Evolutionary conservation across 2,113 vertebrate species (phyloP), one percentile per base, ranked within the genome.

Genomic region (Melanerpes formicivorus): DNA sequence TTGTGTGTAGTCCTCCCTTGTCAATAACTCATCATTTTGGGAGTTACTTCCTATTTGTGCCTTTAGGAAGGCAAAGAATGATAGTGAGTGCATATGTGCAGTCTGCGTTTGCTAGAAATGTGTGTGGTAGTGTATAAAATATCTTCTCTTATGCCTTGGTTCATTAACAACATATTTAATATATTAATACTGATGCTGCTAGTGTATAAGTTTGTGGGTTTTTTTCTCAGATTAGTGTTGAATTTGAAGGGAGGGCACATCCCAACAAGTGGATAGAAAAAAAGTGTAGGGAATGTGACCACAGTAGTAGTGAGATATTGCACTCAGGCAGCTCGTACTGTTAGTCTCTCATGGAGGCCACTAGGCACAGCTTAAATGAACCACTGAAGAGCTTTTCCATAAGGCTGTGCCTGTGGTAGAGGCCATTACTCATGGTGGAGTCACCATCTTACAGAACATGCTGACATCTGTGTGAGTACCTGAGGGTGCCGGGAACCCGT

Each of bases 381-480:
- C 58, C 73, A 87, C 87, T 67, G 62, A 93, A 84, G 91, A 95
- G 80, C 50, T 95, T 84, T 93, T 90, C 62, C 58, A 69, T 78
- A 65, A 78, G 85, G 82, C 85, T 88, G 40, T 88, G 89, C 87
- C 90, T 92, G 82, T 91, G 70, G 85, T 96, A 76, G 79, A 55
- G 63, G 73, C 84, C 82, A 94, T 95, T 93, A 93, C 76, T 96
- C 91, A 94, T 67, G 79, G 85, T 3, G 29, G 58, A 90, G 93
- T 75, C 95, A 91, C 87, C 85, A 69, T 88, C 81, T 67, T 73
- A 67, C 63, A 79, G 89, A 91, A 91, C 0, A 0, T 3, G 6
- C 65, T 91, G 96, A 94, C 94, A 93, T 96, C 93, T 95, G 91
- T 80, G 80, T 18, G 50, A 76, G 87, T 90, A 96, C 96, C 96